Conservation (phyloP, 2,888 invertebrate species). For the Hylaea fasciaria region DNA sequence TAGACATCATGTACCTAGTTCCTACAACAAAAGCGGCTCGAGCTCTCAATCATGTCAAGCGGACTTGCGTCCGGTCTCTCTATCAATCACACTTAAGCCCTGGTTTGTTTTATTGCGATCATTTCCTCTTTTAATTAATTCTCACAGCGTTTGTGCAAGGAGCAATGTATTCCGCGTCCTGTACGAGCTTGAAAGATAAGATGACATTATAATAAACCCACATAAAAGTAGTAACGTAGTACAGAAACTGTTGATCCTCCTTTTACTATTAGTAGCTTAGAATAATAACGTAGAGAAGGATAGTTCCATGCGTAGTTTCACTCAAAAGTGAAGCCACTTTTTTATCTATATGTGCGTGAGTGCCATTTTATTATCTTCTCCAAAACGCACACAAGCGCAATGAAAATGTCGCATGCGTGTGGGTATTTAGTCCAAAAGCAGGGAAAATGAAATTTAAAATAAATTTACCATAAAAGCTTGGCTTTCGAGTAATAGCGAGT, state of each 20-base stretch:
- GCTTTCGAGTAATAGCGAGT: too few species aligned
- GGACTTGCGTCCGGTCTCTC: conserved; percentile 55
- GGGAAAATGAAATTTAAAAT: too few species aligned
- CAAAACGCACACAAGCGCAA: too few species aligned
- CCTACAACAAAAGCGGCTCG: conserved; percentile 15
- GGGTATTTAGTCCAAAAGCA: too few species aligned
- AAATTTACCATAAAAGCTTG: too few species aligned
- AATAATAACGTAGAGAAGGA: too few species aligned
- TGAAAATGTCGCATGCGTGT: too few species aligned
- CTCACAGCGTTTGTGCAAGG: conserved; percentile 25
- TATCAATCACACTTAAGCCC: conserved; percentile 65
- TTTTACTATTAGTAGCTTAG: neutral
- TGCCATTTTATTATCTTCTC: too few species aligned
- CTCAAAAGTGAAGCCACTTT: too few species aligned
- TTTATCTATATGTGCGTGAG: too few species aligned
- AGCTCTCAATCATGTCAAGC: conserved; percentile 50
- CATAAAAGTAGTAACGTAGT: too few species aligned
- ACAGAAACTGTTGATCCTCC: neutral
- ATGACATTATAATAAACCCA: neutral
- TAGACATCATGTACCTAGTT: neutral
- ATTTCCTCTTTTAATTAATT: conserved; percentile 62
- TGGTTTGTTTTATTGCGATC: conserved; percentile 64
- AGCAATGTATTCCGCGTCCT: conserved; percentile 16
- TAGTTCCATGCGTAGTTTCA: too few species aligned
- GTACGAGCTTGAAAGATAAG: neutral